Conservation (phyloP, 2,888 invertebrate genomes). For the Fragum fragum region DNA sequence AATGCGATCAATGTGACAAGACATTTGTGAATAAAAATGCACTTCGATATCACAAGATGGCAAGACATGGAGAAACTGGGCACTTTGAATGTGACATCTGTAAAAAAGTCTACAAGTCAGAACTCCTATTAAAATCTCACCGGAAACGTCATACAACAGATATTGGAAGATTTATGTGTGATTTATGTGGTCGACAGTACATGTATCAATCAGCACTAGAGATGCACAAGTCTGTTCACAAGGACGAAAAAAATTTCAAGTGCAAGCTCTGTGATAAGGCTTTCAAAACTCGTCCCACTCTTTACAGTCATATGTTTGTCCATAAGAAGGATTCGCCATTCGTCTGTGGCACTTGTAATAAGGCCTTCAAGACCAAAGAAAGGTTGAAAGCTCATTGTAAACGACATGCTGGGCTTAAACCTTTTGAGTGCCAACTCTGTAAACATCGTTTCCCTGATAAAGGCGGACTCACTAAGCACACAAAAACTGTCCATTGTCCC, state of each 20-base stretch:
- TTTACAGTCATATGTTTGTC: conserved; percentile 81
- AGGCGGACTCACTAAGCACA: conserved; percentile 83
- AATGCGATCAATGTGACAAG: conserved; percentile 78
- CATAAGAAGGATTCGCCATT: conserved; percentile 79
- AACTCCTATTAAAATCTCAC: conserved; percentile 77
- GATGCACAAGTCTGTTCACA: conserved; percentile 80
- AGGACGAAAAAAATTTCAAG: conserved; percentile 72
- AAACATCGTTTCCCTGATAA: conserved; percentile 82
- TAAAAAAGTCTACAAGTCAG: conserved; percentile 80
- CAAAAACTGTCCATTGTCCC: conserved; percentile 79
- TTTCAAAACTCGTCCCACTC: conserved; percentile 83
- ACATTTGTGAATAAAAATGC: conserved; percentile 79
- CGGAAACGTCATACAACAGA: conserved; percentile 73
- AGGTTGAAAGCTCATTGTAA: conserved; percentile 81
- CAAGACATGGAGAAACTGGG: conserved; percentile 71
- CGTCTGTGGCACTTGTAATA: conserved; percentile 78
- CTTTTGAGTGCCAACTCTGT: conserved; percentile 78
- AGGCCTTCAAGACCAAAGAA: conserved; percentile 82
- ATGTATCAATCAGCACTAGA: conserved; percentile 82
- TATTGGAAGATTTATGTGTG: conserved; percentile 79
- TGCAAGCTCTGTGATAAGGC: conserved; percentile 81
- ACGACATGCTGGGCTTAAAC: conserved; percentile 77
- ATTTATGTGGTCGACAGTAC: conserved; percentile 80
- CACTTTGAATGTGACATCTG: conserved; percentile 79
- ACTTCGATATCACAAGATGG: conserved; percentile 73